Conservation (phyloP, 2,113 vertebrate species). For the Trematocara macrostoma region DNA sequence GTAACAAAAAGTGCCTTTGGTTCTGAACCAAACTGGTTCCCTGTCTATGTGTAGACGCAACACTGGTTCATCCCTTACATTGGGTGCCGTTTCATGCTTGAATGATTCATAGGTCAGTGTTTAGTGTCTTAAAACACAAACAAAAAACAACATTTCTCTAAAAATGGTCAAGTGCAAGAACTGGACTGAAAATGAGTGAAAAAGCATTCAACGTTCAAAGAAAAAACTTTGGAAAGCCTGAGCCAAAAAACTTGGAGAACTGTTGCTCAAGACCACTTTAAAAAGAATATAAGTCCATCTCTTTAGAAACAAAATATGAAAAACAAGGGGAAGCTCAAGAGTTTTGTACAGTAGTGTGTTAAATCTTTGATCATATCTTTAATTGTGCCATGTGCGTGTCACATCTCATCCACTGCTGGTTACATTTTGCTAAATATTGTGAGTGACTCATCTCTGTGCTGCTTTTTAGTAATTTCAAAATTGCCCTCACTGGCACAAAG, state of each 20-base stretch:
- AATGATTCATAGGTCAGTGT: not conserved
- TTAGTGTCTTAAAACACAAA: not conserved
- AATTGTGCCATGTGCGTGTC: not conserved
- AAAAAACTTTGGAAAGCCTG: not conserved
- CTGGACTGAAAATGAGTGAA: not conserved
- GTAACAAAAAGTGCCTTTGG: not conserved
- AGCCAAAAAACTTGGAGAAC: not conserved
- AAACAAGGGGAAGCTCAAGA: not conserved
- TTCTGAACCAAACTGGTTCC: not conserved
- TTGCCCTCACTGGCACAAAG: not conserved
- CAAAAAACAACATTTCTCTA: not conserved
- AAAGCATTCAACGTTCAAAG: not conserved
- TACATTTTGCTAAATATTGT: not conserved
- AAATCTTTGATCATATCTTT: not conserved
- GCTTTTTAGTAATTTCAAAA: slow-evolving; percentile 21
- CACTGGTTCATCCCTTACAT: not conserved
- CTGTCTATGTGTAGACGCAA: not conserved
- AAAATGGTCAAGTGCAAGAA: not conserved
- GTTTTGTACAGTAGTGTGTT: not conserved
- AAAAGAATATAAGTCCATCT: not conserved
- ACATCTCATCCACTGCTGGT: not conserved
- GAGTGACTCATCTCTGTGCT: slow-evolving; percentile 8
- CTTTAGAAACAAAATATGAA: not conserved
- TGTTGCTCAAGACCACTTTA: not conserved
- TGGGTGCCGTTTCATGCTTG: not conserved